phyloP scores from a whole-genome alignment of 2,113 vertebrate species.

The Gnathonemus echidnorhynchus region DNA sequence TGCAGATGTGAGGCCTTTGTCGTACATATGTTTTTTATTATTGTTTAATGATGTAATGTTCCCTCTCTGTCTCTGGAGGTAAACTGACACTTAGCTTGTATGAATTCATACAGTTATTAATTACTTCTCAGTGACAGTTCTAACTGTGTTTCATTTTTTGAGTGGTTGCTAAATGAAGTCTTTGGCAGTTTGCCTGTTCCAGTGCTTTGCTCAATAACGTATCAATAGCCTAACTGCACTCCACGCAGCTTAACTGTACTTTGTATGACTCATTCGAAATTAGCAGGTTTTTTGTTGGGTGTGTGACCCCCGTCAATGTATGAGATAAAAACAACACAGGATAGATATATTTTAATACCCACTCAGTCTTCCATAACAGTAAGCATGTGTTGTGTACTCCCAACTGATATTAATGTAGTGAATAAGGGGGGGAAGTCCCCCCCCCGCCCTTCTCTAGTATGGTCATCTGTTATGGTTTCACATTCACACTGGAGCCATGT shows the following conservation, averaged over 20 bases:
- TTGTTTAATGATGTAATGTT: background rate
- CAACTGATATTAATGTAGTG: background rate
- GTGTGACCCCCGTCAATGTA: background rate
- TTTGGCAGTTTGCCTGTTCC: background rate
- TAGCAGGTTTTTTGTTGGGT: background rate
- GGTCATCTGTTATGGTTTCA: background rate
- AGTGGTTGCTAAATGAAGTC: background rate
- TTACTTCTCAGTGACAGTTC: background rate
- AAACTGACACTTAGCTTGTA: background rate
- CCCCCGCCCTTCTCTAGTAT: background rate
- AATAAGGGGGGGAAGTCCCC: background rate
- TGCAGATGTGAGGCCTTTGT: background rate
- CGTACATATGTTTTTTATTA: background rate
- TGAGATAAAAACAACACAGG: background rate
- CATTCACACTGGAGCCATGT: background rate
- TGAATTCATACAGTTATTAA: background rate
- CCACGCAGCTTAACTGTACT: background rate
- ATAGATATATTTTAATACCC: background rate
- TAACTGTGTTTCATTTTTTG: background rate
- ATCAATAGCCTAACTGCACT: background rate
- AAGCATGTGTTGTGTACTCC: background rate
- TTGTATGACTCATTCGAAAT: background rate
- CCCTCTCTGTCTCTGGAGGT: background rate
- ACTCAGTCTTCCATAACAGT: background rate
- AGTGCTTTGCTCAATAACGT: background rate